Conservation (phyloP, 1,140 invertebrate genomes). For the Ceratina japonica region DNA sequence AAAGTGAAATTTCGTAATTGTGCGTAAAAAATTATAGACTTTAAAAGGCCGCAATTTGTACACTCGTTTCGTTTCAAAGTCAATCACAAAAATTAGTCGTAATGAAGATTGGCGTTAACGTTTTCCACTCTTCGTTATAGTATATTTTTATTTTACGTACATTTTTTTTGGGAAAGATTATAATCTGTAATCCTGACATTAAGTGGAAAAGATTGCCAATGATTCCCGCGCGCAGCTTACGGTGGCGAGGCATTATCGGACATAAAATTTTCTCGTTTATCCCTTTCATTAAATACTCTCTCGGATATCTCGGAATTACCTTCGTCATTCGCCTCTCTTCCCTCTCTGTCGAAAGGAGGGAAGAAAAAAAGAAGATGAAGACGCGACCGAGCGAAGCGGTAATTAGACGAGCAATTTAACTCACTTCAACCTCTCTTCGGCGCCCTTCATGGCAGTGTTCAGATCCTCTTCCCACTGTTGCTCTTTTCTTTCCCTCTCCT, state of each 20-base stretch:
- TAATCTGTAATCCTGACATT: background rate
- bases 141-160: no score
- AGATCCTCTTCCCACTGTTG: conserved; percentile 86
- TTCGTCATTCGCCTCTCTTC: background rate
- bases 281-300: conserved; percentile 8
- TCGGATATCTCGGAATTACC: background rate
- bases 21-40: no score
- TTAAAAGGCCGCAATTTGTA: no score
- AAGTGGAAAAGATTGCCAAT: background rate
- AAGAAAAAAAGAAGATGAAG: background rate
- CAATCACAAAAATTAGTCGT: background rate
- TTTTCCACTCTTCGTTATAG: no score
- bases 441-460: conserved; percentile 83
- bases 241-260: no score
- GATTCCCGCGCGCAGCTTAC: background rate
- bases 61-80: no score
- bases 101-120: background rate
- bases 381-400: background rate
- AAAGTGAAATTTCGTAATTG: background rate
- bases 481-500: conserved; percentile 84
- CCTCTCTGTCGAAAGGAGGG: background rate
- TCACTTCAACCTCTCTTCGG: conserved; percentile 69
- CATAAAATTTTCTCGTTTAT: background rate
- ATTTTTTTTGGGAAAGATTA: background rate
- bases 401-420: conserved; percentile 7